Evolutionary conservation across 2,113 vertebrate genomes (phyloP).

Genomic region (Cepphus grylle): DNA sequence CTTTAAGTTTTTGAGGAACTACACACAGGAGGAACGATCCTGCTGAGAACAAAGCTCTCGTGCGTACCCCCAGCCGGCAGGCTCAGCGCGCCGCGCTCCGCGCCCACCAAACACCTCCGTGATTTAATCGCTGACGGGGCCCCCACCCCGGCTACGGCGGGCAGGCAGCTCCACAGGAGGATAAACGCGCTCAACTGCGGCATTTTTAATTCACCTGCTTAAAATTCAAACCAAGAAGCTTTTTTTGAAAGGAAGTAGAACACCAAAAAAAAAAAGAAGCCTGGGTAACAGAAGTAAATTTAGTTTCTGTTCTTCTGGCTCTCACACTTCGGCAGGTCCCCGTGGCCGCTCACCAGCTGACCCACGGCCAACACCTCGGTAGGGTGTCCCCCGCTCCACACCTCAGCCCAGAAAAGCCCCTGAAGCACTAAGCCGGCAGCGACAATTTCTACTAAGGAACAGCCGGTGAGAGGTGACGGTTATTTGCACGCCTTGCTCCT

Average conservation of each 20-base stretch:
- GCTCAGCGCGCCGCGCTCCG: background rate
- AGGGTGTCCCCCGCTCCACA: background rate
- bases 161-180: background rate
- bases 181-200: background rate
- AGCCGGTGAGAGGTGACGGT: background rate
- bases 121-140: background rate
- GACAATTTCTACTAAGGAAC: background rate
- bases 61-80: background rate
- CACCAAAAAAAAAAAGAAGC: background rate
- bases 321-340: background rate
- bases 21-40: background rate
- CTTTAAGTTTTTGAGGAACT: background rate
- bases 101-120: background rate
- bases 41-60: background rate
- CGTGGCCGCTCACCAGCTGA: rapidly evolving
- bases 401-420: background rate
- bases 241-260: background rate
- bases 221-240: background rate
- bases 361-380: background rate
- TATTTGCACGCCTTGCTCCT: background rate
- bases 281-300: background rate
- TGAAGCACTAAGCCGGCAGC: background rate
- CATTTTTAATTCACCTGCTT: background rate
- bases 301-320: background rate
- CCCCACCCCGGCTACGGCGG: background rate